Base-by-base conservation (phyloP, 2,113 vertebrate genomes). In the Eublepharis macularius region DNA sequence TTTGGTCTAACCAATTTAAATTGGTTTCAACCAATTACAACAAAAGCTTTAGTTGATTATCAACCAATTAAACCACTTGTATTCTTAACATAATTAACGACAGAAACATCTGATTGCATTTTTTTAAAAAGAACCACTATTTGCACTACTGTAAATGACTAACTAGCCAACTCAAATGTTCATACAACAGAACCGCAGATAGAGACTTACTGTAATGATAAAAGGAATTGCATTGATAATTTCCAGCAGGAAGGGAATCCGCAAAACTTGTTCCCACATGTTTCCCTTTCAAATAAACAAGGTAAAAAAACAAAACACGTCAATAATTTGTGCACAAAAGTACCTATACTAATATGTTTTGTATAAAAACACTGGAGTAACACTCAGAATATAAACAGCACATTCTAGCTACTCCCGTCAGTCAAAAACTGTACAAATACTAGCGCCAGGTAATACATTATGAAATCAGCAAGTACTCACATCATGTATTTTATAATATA, bases 171-270 rank as follows among this genome's bases (percentile, higher is more conserved):
- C 26, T 26, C 39, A 65, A 65, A 65, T 43, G 13, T 21, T n/a
- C 26, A 65, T 57, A 21, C 11, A 21, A 72, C 17, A 78, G 49
- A 73, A 84, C 89, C 54, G 74, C 39, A 88, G 82, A 66, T 32
- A 57, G 10, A 51, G 9, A 90, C 93, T 97, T 96, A 97, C 97
- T 90, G 97, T 97, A 90, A 97, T 95, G 90, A 97, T 96, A 94
- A 98, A 98, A 70, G 97, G 97, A 82, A 98, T 96, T 4, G 97
- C 97, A 88, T 97, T 97, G 87, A 97, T 97, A 91, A 97, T 95
- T 96, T 98, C 97, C 95, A 98, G 92, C 66, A 98, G 95, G 92
- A 97, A 97, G 21, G 97, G 95, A 93, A 97, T 95, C 89, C 96
- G 95, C 90, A 98, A 95, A 89, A 97, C 95, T 94, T 98, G 97